These are phyloP conservation scores for Drosophila setifemur DNA, from an alignment of 1,140 invertebrate genomes.

Conservation along the genomic window DNA sequence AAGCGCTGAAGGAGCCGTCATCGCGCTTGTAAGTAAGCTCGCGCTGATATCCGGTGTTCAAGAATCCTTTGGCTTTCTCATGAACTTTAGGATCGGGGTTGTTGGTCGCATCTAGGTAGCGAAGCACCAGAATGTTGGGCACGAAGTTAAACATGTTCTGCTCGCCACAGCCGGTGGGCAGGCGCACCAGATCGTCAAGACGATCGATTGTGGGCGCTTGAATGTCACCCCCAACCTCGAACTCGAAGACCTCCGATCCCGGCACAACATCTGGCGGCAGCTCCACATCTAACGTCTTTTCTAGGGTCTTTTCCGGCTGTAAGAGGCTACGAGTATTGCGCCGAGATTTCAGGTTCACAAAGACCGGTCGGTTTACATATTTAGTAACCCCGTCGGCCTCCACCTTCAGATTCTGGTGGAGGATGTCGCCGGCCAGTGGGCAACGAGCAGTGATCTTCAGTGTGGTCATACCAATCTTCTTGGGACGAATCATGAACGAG, in stretches of 20 bases:
- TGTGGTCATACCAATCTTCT: constrained; percentile 88
- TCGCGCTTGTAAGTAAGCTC: constrained; percentile 93
- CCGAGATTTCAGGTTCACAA: constrained; percentile 88
- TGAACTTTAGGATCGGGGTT: constrained; percentile 31
- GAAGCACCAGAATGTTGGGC: constrained; percentile 92
- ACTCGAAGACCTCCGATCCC: constrained; percentile 87
- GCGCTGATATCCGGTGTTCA: constrained; percentile 95
- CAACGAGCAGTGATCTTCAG: constrained; percentile 89
- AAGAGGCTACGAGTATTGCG: neutral
- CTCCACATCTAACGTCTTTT: constrained; percentile 85
- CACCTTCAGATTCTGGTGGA: constrained; percentile 88
- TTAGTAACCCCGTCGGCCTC: constrained; percentile 91
- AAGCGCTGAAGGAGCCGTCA: constrained; percentile 98
- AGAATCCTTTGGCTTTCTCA: constrained; percentile 87
- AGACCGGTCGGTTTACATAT: constrained; percentile 88
- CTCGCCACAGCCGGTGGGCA: constrained; percentile 96
- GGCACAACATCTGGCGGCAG: constrained; percentile 87
- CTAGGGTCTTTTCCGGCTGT: constrained; percentile 46
- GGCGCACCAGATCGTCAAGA: constrained; percentile 89
- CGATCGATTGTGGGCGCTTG: constrained; percentile 89
- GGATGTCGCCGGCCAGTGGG: constrained; percentile 87
- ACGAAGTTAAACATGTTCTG: constrained; percentile 97
- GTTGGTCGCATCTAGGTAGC: constrained; percentile 85
- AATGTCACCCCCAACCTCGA: constrained; percentile 89
- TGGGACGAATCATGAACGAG: constrained; percentile 91